Base-by-base conservation (phyloP, 2,888 invertebrate genomes). In the Clunio marinus region DNA sequence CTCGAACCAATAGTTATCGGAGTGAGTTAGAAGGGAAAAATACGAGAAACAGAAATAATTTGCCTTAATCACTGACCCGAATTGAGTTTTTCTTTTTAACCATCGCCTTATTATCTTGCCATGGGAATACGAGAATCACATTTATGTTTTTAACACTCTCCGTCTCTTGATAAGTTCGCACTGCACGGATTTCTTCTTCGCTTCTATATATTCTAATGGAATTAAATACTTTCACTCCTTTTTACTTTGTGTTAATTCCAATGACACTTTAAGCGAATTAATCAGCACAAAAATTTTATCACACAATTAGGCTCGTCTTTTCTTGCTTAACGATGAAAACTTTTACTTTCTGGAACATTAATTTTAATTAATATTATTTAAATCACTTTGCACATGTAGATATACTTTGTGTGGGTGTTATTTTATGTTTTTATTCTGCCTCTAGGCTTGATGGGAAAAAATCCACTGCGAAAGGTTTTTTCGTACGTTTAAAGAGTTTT, bases 31-130 rank as follows among this genome's bases (percentile, higher is more conserved):
- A n/a, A n/a, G n/a, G n/a, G n/a, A n/a, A n/a, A n/a, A n/a, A n/a
- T n/a, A 63, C 15, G 35, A 66, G 35, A 24, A 25, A 55, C n/a
- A n/a, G n/a, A 41, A 66, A 66, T 66, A 66, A 66, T 66, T 66
- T 66, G 51, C 66, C 66, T 66, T 66, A 66, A 66, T 66, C 66
- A 66, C 66, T 66, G 66, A 66, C 66, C 66, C 66, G 66, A 55
- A 55, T 55, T 55, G 32, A 63, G 62, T 63, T 63, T 63, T 45
- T 63, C 62, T 63, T 27, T 45, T 63, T 15, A 20, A 32, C 41
- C 35, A 41, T 57, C 57, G 57, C 15, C 57, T 57, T 57, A 57
- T 57, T 57, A 27, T 57, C 57, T 27, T 25, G 57, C 57, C 27
- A 57, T 57, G 57, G 37, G 37, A 17, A 60, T 20, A 20, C 17